Base-by-base conservation (phyloP, 2,888 invertebrate genomes). In the Melitaea athalia region DNA sequence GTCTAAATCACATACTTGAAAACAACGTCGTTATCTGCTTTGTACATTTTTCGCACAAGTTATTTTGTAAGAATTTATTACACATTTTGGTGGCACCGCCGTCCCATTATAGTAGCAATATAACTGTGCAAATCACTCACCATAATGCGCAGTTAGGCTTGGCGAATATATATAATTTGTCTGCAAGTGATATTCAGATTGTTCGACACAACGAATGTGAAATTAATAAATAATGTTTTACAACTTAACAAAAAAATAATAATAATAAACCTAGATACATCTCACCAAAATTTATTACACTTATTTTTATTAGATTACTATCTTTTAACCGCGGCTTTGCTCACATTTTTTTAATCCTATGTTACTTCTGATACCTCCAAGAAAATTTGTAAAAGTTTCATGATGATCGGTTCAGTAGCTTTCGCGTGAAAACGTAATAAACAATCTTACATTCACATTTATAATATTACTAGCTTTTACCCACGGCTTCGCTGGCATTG, bases 81-180 rank as follows among this genome's bases (percentile, higher is more conserved):
- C 24, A 31, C 53, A 55, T 33, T 55, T 33, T 33, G 53, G 31
- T 55, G 53, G 53, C 53, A 31, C 33, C 15, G 57, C 15, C 57
- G 42, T 57, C 57, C 57, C 14, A 57, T 57, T 15, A 57, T 74
- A 78, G 75, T 65, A 59, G 82, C 81, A 82, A 85, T 85, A 81
- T 79, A 80, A 82, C 74, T 80, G 82, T 80, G 84, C 86, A 86
- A 38, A 83, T 88, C 86, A 82, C 78, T 85, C 82, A 85, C 86
- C 87, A 88, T 88, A 88, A 89, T 86, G 76, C 82, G 79, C 75
- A 74, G 79, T 75, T 78, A 69, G 77, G 77, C 76, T 78, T 78
- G 70, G 73, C 76, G 80, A 82, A 82, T 83, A 81, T 84, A 84
- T 83, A 82, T 81, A 77, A 78, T 77, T 78, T 77, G 76, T 70